Percentiles rank a stretch among this genome's conserved stretches.
Evolutionary conservation across 2,888 invertebrate species (phyloP).

Genomic region (Pristionchus japonicus): DNA sequence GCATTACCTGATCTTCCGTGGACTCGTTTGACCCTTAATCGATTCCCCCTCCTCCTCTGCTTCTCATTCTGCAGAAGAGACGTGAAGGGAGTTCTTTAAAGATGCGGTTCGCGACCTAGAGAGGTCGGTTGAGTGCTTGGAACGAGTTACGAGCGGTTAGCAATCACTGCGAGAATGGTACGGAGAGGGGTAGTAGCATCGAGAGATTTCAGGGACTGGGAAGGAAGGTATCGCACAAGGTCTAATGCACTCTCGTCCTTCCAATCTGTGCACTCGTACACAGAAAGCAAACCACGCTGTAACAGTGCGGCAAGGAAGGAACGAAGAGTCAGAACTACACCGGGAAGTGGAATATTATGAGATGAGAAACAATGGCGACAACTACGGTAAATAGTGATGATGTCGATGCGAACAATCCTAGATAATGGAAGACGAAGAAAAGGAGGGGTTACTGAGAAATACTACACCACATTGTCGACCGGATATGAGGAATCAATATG

Average conservation of each 20-base stretch:
- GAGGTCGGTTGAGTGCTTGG: constrained; percentile 29
- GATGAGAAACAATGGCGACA: not conserved
- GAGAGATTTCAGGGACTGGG: not conserved
- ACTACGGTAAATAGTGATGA: constrained; percentile 1
- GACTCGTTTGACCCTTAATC: constrained; percentile 2
- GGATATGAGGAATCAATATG: not conserved
- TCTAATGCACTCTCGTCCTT: not conserved
- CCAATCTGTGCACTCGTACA: not conserved
- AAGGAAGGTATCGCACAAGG: not conserved
- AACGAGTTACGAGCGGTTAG: constrained; percentile 23
- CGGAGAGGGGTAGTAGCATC: not conserved
- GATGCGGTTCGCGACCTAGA: constrained; percentile 25
- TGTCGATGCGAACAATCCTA: not conserved
- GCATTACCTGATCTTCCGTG: constrained; percentile 26
- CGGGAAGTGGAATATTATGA: not conserved
- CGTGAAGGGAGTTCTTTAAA: constrained; percentile 16
- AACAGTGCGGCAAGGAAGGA: not conserved
- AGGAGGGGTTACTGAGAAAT: not conserved
- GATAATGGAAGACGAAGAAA: not conserved
- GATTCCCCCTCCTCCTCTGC: not conserved
- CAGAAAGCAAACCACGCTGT: not conserved
- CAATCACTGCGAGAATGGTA: not conserved
- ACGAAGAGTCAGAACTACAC: constrained; percentile 3
- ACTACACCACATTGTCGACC: not conserved
- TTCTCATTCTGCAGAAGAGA: not conserved